phyloP scores from a whole-genome alignment of 2,113 vertebrate genomes.

The Entosphenus tridentatus region DNA sequence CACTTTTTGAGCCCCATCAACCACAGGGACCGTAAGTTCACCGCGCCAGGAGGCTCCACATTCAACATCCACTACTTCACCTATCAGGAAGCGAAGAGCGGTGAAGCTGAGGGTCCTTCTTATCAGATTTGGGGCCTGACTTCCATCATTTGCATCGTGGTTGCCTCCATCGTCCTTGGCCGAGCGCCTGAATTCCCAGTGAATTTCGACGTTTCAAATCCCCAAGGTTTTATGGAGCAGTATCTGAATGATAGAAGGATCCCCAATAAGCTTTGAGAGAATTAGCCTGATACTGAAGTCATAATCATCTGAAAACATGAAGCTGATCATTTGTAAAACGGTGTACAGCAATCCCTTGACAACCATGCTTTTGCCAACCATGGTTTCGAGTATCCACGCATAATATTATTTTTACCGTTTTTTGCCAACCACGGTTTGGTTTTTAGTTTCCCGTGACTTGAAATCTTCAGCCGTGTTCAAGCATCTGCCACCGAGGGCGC shows the following conservation, averaged over 20 bases:
- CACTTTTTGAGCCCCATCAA: conserved; percentile 31
- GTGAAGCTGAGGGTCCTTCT: conserved; percentile 6
- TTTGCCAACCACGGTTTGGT: too few relatives aligned
- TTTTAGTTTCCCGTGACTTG: too few relatives aligned
- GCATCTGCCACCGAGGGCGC: too few relatives aligned
- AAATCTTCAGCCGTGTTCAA: too few relatives aligned
- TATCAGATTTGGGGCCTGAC: conserved; percentile 58
- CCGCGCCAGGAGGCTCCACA: not conserved
- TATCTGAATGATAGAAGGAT: conserved; percentile 11
- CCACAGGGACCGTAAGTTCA: conserved; percentile 15
- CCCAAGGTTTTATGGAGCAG: conserved; percentile 18
- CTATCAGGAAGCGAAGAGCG: conserved; percentile 24
- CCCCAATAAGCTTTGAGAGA: conserved; percentile 35
- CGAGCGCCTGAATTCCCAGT: conserved; percentile 34
- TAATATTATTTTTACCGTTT: too few relatives aligned
- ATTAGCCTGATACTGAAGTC: too few relatives aligned
- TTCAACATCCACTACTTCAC: conserved; percentile 26
- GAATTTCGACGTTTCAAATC: conserved; percentile 27
- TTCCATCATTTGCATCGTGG: conserved; percentile 30
- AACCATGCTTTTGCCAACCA: too few relatives aligned
- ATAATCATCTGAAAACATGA: too few relatives aligned
- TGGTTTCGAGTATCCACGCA: too few relatives aligned
- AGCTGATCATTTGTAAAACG: too few relatives aligned
- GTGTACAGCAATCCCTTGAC: too few relatives aligned
- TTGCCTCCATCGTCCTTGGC: conserved; percentile 30